Conservation (phyloP, 2,888 invertebrate genomes). For the Coremacera marginata region DNA sequence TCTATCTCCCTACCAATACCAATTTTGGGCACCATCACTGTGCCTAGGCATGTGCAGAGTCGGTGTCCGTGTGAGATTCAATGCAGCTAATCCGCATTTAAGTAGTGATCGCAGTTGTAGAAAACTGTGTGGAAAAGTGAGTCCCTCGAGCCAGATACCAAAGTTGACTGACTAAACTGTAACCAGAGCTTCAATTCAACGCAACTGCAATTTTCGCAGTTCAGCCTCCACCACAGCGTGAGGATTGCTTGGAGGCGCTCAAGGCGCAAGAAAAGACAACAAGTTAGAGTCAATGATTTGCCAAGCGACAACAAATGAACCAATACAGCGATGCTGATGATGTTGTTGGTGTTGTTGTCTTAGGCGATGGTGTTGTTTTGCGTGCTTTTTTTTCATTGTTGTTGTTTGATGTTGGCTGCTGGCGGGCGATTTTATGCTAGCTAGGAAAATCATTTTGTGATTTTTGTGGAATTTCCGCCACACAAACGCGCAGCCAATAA, state of each 20-base stretch:
- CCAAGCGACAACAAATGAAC: slow-evolving; percentile 21
- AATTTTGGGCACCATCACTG: not conserved
- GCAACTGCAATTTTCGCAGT: not conserved
- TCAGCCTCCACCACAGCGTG: not conserved
- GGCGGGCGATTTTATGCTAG: not conserved
- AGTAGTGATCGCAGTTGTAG: slow-evolving; percentile 21
- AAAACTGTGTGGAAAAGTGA: not conserved
- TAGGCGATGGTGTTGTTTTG: not conserved
- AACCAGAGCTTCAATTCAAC: not conserved
- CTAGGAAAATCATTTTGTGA: slow-evolving; percentile 8
- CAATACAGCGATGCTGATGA: not conserved
- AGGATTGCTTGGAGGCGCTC: not conserved
- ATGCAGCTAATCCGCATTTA: slow-evolving; percentile 29
- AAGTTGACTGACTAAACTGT: not conserved
- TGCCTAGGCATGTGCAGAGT: not conserved
- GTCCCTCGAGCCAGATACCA: not conserved
- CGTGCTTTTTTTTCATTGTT: not conserved
- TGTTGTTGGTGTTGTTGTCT: not conserved
- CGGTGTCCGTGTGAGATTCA: not conserved
- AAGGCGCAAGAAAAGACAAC: not conserved
- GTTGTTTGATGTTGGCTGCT: slow-evolving; percentile 5
- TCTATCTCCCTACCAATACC: not conserved
- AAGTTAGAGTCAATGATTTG: slow-evolving; percentile 17
- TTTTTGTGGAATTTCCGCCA: slow-evolving; percentile 28
- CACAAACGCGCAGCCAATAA: slow-evolving; percentile 18